phyloP scores from a whole-genome alignment of 2,888 invertebrate genomes.

The Cosmorhoe ocellata region DNA sequence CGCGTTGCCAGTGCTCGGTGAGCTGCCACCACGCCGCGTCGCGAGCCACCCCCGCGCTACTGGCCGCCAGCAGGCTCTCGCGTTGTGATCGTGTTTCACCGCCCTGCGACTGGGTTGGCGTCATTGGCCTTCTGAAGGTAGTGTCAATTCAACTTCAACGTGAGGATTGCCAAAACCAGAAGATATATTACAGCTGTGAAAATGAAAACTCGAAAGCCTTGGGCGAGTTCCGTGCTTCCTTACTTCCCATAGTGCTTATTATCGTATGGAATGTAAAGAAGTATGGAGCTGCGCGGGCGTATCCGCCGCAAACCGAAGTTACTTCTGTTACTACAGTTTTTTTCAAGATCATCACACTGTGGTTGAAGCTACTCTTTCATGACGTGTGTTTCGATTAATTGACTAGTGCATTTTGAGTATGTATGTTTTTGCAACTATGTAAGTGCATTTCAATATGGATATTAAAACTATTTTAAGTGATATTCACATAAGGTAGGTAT shows the following conservation, averaged over 20 bases:
- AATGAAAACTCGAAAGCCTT: conserved; percentile 70
- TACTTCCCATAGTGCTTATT: conserved; percentile 95
- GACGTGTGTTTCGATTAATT: conserved; percentile 16
- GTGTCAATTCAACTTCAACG: conserved; percentile 26
- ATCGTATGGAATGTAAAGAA: conserved; percentile 99
- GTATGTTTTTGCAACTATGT: conserved; percentile 10
- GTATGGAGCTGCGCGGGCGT: conserved; percentile 90
- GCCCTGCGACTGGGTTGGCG: conserved; percentile 47
- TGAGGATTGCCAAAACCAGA: conserved; percentile 32
- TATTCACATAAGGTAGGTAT: no score
- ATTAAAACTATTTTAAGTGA: neutral
- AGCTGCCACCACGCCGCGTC: conserved; percentile 77
- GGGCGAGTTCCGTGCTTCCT: conserved; percentile 96
- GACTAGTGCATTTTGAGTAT: conserved; percentile 14
- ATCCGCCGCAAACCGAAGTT: conserved; percentile 54
- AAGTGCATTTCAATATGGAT: conserved; percentile 12
- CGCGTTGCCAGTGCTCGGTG: conserved; percentile 74
- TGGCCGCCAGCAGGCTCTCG: conserved; percentile 37
- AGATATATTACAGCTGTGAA: conserved; percentile 44
- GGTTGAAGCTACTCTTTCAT: conserved; percentile 35
- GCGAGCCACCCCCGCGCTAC: conserved; percentile 61
- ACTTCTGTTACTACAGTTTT: conserved; percentile 40
- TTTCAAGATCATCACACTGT: conserved; percentile 40
- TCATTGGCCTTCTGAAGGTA: conserved; percentile 44
- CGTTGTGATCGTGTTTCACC: conserved; percentile 38